These are phyloP conservation scores for Tetragnatha montana DNA, from an alignment of 2,888 invertebrate species.

Conservation along the genomic window DNA sequence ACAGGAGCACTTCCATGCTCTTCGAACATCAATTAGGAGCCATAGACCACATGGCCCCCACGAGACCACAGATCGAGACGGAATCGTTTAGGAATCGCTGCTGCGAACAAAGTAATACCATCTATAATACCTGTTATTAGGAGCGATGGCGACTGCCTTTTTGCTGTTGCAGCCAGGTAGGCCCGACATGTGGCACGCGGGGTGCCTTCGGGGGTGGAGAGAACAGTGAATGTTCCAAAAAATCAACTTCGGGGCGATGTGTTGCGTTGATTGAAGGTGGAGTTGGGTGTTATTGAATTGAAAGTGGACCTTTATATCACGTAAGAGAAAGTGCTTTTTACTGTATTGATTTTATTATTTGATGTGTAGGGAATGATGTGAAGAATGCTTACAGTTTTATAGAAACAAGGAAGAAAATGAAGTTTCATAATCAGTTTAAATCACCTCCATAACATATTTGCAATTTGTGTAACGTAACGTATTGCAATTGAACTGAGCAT, in stretches of 20 bases:
- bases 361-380: too few species aligned
- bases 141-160: conserved; percentile 7
- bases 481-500: too few species aligned
- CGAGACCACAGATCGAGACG: not conserved
- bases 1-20: not conserved
- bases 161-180: conserved; percentile 5
- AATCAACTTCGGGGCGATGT: not conserved
- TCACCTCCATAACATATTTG: too few species aligned
- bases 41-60: conserved; percentile 47
- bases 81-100: conserved; percentile 36
- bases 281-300: too few species aligned
- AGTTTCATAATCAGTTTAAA: too few species aligned
- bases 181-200: conserved; percentile 39
- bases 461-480: too few species aligned
- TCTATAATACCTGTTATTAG: conserved; percentile 61
- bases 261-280: not conserved
- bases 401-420: too few species aligned
- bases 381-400: too few species aligned
- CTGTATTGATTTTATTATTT: too few species aligned
- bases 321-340: too few species aligned
- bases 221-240: not conserved
- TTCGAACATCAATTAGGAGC: conserved; percentile 25
- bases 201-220: not conserved
- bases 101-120: conserved; percentile 28
- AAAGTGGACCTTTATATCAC: too few species aligned